phyloP scores from a whole-genome alignment of 2,888 invertebrate genomes.

The Tortrix viridana region DNA sequence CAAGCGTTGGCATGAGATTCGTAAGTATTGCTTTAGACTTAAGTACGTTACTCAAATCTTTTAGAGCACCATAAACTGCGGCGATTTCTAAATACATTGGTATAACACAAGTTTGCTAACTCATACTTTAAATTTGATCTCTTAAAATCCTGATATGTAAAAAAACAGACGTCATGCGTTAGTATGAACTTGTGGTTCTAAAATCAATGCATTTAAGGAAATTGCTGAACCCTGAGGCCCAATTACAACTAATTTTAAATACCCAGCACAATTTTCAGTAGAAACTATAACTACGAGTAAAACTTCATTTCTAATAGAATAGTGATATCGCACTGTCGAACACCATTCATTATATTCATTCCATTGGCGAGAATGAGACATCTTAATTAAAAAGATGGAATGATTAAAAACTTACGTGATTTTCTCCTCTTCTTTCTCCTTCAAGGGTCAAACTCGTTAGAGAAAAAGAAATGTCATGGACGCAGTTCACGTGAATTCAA shows the following conservation, averaged over 20 bases:
- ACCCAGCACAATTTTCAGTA: conserved; percentile 28
- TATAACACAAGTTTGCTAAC: conserved; percentile 10
- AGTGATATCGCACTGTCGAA: conserved; percentile 7
- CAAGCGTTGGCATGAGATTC: conserved; percentile 68
- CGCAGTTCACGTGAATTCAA: conserved; percentile 13
- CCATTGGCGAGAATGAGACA: not conserved
- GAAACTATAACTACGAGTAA: conserved; percentile 5
- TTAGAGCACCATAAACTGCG: conserved; percentile 17
- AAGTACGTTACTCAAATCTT: conserved; percentile 49
- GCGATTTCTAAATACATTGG: conserved; percentile 16
- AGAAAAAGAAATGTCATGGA: conserved; percentile 22
- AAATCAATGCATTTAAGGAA: not conserved
- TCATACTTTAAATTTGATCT: no score
- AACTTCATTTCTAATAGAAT: not conserved
- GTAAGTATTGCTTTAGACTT: conserved; percentile 72
- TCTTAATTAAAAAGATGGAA: conserved; percentile 1
- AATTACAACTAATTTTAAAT: conserved; percentile 14
- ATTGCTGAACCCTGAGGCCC: conserved; percentile 4
- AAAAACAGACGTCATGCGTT: not conserved
- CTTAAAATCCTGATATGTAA: no score
- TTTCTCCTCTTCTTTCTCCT: conserved; percentile 28
- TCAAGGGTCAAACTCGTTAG: not conserved
- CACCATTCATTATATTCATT: conserved; percentile 1
- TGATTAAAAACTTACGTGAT: conserved; percentile 11
- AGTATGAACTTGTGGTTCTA: conserved; percentile 3